Base-by-base conservation (phyloP, 2,113 vertebrate genomes). In the Cyanistes caeruleus region DNA sequence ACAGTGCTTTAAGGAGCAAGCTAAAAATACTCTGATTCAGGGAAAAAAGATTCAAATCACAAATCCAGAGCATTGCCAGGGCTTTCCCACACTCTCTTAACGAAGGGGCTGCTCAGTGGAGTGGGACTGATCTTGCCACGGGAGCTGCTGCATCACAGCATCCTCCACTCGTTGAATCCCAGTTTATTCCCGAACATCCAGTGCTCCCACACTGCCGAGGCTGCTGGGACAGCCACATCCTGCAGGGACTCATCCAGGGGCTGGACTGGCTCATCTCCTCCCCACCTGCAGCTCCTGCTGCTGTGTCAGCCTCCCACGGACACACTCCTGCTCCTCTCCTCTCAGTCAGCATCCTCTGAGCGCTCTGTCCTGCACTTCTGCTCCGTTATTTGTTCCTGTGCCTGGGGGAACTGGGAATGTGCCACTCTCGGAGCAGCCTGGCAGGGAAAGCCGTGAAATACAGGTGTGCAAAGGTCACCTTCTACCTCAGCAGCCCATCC, bases 111-210 rank as follows among this genome's bases (percentile, higher is more conserved):
- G 46, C 48, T 48, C 51, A 25, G 28, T 5, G 31, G 84, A 74
- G 35, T 0, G 2, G 52, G 37, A 17, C 25, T 37, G 33, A 30
- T 7, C 23, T 58, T 20, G 49, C 30, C 25, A 3, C 4, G 24
- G 65, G 46, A 78, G 28, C 25, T 46, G 83, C 37, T 13, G 41
- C 30, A 10, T 6, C 37, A n/a, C 39, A 58, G 31, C 65, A 19
- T 15, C 43, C 62, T 46, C 31, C n/a, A 5, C 37, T 28, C 0
- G 0, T 1, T 14, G 43, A 17, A 3, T 68, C 15, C 79, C 46
- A 18, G 25, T 48, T 65, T 39, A 28, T 33, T 19, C 33, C 93
- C 7, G 49, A 30, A 3, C 31, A 30, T 4, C 35, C 65, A 51
- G 73, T 3, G 41, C 59, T 69, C 59, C 56, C 80, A 44, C 48